These are phyloP conservation scores for Orcinus orca DNA, from an alignment of 2,113 vertebrate species.

Conservation along the genomic window DNA sequence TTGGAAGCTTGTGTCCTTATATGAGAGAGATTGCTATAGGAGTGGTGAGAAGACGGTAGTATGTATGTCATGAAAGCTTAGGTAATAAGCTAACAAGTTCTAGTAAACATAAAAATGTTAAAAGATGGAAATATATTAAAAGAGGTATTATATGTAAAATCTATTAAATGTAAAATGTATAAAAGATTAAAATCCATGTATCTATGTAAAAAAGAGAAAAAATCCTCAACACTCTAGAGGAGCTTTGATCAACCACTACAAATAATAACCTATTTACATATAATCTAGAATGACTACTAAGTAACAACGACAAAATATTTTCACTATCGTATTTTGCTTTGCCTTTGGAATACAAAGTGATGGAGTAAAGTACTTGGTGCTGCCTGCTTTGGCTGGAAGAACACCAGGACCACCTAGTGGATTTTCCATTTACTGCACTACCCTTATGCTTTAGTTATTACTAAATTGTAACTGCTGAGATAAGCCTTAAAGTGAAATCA, in stretches of 20 bases:
- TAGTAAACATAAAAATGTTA: neutral
- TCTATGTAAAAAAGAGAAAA: neutral
- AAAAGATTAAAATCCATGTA: neutral
- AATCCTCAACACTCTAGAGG: neutral
- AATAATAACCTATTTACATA: neutral
- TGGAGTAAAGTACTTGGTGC: neutral
- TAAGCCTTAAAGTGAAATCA: neutral
- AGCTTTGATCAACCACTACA: neutral
- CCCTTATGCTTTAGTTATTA: neutral
- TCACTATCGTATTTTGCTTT: neutral
- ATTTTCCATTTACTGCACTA: constrained; percentile 77
- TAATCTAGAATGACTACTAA: neutral
- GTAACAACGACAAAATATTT: neutral
- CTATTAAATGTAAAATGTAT: neutral
- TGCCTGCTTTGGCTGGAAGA: constrained; percentile 65
- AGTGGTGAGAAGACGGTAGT: neutral
- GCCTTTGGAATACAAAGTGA: neutral
- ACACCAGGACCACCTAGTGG: constrained; percentile 85
- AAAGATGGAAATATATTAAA: neutral
- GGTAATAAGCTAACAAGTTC: neutral
- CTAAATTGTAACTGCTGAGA: neutral
- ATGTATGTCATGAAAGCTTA: neutral
- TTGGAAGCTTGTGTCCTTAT: neutral
- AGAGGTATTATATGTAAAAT: neutral
- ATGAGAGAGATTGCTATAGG: neutral